Evolutionary conservation across 2,113 vertebrate species (phyloP), one percentile per base, ranked within the genome.

Genomic region (Pipra filicauda): DNA sequence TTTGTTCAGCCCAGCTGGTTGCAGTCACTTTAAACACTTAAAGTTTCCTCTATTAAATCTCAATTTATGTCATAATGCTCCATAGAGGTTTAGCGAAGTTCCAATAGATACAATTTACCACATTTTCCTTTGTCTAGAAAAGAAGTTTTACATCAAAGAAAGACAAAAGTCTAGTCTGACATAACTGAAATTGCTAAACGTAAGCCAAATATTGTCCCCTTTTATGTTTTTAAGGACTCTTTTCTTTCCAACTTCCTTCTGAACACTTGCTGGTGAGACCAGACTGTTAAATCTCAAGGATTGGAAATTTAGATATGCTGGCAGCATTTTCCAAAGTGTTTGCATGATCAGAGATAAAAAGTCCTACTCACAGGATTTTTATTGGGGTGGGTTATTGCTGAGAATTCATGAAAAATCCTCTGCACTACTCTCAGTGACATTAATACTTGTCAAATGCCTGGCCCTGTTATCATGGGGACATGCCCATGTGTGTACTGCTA

Each of bases 1-100:
- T 84, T 76, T 91, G 62, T 87, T 67, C 72, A 84, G 52, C 78
- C 70, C 78, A 93, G 90, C 88, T 94, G 81, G 77, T 82, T 88
- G 58, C 37, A 89, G 81, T 48, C 70, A 87, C 27, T 78, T 87
- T 46, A 94, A 78, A 26, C 55, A 88, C 92, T 90, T 96, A 74
- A 92, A 73, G 73, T 83, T 91, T 90, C 59, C 46, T 85, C 19
- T 75, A 57, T 66, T 93, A 88, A 65, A 79, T 85, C 88, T 65
- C 14, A 5, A 22, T 76, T 85, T 49, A 49, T 61, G 26, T 69
- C 73, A 41, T 35, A 83, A 76, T 52, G 16, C 8, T 89, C 37
- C 4, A 1, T 12, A 70, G 55, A 24, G 8, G 41, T 76, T 94
- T 77, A 91, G 74, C 1, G 2, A 77, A 70, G 8, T 85, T 86